Evolutionary conservation across 2,113 vertebrate species (phyloP).

Genomic region (Istiophorus platypterus): DNA sequence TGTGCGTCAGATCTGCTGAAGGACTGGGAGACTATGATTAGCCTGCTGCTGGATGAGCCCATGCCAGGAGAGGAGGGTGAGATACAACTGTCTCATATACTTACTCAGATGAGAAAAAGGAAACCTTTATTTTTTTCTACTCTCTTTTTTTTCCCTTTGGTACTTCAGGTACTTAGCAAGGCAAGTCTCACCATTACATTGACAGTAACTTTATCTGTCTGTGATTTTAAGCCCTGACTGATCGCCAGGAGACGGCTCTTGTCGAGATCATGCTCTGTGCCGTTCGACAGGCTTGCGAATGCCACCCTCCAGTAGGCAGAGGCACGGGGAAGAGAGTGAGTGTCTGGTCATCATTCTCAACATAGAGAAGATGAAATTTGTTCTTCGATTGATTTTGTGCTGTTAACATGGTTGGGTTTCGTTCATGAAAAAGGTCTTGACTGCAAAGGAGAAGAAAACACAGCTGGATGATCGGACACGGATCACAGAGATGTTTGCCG

Average conservation of each 20-base stretch:
- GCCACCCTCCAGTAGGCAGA: constrained; percentile 96
- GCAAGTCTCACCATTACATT: background rate
- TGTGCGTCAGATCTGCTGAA: constrained; percentile 95
- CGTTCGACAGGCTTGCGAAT: constrained; percentile 94
- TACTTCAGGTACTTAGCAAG: background rate
- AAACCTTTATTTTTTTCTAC: background rate
- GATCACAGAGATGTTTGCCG: constrained; percentile 95
- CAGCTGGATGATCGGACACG: constrained; percentile 96
- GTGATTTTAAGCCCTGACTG: constrained; percentile 88
- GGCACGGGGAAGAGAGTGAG: constrained; percentile 94
- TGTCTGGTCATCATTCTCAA: background rate
- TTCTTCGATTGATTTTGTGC: constrained; percentile 2
- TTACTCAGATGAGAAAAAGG: background rate
- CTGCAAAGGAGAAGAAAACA: constrained; percentile 96
- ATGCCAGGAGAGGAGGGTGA: constrained; percentile 95
- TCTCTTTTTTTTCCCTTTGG: background rate
- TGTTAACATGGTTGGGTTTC: constrained; percentile 15
- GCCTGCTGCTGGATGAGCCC: constrained; percentile 94
- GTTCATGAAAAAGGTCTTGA: constrained; percentile 87
- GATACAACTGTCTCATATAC: background rate
- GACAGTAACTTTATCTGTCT: constrained; percentile 6
- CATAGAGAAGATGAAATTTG: background rate
- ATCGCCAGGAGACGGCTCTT: constrained; percentile 95
- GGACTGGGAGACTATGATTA: constrained; percentile 99
- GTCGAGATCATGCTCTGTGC: constrained; percentile 98